Conservation (phyloP, 2,113 vertebrate genomes). For the Ochotona curzoniae region DNA sequence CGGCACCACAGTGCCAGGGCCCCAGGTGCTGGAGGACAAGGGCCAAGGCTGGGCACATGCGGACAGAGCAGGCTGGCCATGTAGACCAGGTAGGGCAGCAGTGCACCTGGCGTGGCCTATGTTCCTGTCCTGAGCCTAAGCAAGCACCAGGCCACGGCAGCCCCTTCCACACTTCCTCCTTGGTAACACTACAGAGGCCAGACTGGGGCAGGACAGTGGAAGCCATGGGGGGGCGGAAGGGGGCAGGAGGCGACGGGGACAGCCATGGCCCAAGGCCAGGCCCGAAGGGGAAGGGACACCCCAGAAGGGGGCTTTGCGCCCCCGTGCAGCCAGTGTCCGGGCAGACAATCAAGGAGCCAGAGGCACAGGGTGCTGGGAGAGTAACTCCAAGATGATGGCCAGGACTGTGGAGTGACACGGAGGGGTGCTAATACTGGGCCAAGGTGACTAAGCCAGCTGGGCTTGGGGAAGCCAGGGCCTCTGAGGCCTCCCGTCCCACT, state of each 20-base stretch:
- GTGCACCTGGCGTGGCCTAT: not conserved
- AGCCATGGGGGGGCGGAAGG: too few species aligned
- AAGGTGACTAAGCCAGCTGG: not conserved
- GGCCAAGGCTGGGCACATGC: not conserved
- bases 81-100: not conserved
- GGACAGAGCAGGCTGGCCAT: not conserved
- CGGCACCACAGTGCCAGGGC: not conserved
- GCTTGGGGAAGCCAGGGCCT: not conserved
- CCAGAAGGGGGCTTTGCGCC: not conserved
- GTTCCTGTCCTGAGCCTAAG: not conserved
- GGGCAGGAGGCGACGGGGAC: not conserved
- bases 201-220: not conserved
- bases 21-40: not conserved
- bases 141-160: not conserved
- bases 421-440: not conserved
- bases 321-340: too few species aligned
- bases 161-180: not conserved
- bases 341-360: too few species aligned
- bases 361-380: not conserved
- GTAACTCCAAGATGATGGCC: not conserved
- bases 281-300: not conserved
- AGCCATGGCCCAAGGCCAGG: not conserved
- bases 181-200: not conserved
- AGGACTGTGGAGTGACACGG: not conserved
- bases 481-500: not conserved